Base-by-base conservation (phyloP, 2,888 invertebrate species). In the Pristionchus japonicus region DNA sequence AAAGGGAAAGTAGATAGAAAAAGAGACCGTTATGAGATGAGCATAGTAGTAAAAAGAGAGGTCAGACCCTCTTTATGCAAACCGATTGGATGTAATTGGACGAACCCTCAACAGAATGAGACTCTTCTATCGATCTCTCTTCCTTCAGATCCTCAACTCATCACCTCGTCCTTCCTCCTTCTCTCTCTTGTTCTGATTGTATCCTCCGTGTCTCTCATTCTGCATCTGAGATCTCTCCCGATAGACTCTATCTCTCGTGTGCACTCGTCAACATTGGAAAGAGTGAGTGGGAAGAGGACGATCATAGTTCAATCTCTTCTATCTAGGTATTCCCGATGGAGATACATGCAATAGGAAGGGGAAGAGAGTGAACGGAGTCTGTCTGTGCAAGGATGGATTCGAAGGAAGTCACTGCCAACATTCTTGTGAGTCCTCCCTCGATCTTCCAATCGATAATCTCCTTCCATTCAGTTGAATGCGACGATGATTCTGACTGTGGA, bases 321-420 rank as follows among this genome's bases (percentile, higher is more conserved):
- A 47, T 89, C 61, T 84, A 89, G 90, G 89, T 17, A 90, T 92
- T 27, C 92, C 92, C 40, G 97, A 96, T 95, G 96, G 96, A 90
- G 97, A 97, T 95, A 96, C 96, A 1, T 98, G 98, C 94, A 97
- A 97, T 85, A 97, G 97, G 2, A 97, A 97, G 94, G 98, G 98
- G 27, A 90, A 89, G 11, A 90, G 90, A 40, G 85, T 86, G 23
- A 92, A 93, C 82, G 94, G 93, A 84, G 74, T 37, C 11, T 95
- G 95, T 90, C 88, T 91, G 3, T 95, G 95, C 91, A 92, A 94
- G 43, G 89, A 89, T 17, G 96, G 97, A 93, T 97, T 96, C 95
- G 96, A 96, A 90, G 98, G 98, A 0, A 94, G 96, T 0, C 96
- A 96, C 47, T 98, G 98, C 94, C 97, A 98, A 95, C 97, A 96